A percentile compares a stretch with the other conserved stretches of the same genome.
These are phyloP conservation scores for Oryzias dopingdopingensis DNA, from an alignment of 2,797 vertebrate genomes.

Conservation along the genomic window DNA sequence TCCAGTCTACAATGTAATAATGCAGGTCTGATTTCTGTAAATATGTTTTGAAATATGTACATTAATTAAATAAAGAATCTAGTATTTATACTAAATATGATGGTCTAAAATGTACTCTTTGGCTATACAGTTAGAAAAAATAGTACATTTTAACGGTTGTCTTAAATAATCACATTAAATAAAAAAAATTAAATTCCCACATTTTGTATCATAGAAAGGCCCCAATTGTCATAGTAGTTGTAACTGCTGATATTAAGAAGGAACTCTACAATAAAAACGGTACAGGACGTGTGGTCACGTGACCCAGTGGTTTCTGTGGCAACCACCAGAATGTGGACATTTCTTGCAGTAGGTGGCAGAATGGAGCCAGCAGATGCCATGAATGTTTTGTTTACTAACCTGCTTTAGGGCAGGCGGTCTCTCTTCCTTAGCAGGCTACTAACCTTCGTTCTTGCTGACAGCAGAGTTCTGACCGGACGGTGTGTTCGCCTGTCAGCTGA, in stretches of 20 bases:
- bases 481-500: conserved; percentile 58
- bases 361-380: conserved; percentile 6
- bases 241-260: too few species aligned
- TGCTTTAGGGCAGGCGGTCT: conserved; percentile 8
- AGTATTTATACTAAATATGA: conserved; percentile 91
- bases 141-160: not conserved
- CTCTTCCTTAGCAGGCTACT: conserved; percentile 46
- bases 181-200: too few species aligned
- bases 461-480: conserved; percentile 13
- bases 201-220: too few species aligned
- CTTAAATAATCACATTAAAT: too few species aligned
- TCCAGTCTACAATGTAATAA: conserved; percentile 74
- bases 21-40: conserved; percentile 88
- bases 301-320: too few species aligned
- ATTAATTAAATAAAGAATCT: conserved; percentile 99
- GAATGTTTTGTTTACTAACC: conserved; percentile 50
- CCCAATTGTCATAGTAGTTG: too few species aligned
- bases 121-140: not conserved
- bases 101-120: not conserved
- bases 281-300: too few species aligned
- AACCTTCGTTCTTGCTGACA: conserved; percentile 57
- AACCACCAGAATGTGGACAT: not conserved
- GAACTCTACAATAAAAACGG: too few species aligned
- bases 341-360: conserved; percentile 42
- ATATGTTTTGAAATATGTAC: conserved; percentile 98